These are phyloP conservation scores for Hydrochoerus hydrochaeris DNA, from an alignment of 2,113 vertebrate genomes.

Conservation along the genomic window DNA sequence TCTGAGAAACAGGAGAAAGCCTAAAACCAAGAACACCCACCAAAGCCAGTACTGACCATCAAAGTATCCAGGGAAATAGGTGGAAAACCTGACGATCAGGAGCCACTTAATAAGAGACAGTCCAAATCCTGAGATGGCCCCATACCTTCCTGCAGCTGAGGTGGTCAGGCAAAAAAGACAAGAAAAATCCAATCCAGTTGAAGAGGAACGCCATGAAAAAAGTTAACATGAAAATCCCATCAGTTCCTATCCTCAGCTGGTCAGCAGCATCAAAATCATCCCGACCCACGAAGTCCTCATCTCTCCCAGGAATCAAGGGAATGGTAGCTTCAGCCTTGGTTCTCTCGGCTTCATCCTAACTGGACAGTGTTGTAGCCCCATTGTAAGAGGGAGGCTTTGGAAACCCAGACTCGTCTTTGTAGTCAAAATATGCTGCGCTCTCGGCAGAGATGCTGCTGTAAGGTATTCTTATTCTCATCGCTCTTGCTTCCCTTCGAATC, in stretches of 20 bases:
- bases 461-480: too few species aligned
- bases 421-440: constrained; percentile 94
- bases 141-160: constrained; percentile 97
- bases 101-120: constrained; percentile 99
- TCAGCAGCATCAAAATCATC: constrained; percentile 98
- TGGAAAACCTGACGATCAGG: constrained; percentile 98
- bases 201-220: constrained; percentile 97
- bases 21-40: constrained; percentile 99
- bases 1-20: constrained; percentile 97
- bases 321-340: constrained; percentile 93
- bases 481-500: too few species aligned
- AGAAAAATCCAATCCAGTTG: constrained; percentile 99
- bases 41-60: constrained; percentile 99
- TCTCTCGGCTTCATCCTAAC: constrained; percentile 97
- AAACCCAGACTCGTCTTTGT: constrained; percentile 95
- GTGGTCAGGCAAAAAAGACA: constrained; percentile 99
- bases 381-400: constrained; percentile 98
- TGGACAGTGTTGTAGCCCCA: constrained; percentile 96
- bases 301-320: constrained; percentile 93
- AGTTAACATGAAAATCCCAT: constrained; percentile 98
- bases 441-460: constrained; percentile 93
- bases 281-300: constrained; percentile 96
- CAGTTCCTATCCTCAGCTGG: constrained; percentile 98
- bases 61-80: constrained; percentile 98
- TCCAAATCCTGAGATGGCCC: constrained; percentile 98